Evolutionary conservation across 2,113 vertebrate species (phyloP), one percentile per base, ranked within the genome.

Genomic region (Brachirus orientalis): DNA sequence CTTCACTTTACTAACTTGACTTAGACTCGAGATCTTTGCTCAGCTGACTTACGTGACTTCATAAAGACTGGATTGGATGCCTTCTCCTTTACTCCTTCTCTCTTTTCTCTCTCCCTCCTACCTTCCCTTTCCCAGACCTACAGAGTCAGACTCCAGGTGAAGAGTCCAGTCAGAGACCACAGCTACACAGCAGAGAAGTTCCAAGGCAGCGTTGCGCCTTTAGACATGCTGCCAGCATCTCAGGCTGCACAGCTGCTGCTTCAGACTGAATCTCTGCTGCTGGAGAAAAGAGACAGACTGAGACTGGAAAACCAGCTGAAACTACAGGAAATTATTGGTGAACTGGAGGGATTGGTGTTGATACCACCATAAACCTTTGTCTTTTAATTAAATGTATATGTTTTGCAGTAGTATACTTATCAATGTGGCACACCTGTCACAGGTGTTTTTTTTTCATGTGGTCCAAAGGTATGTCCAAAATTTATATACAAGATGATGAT

Each of bases 291-390:
- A 71, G 66, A 73, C 54, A 17, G 28, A 0, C 81, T 44, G 60
- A 79, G 87, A 50, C 58, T 47, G 65, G 69, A 48, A 40, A 86
- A 62, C 53, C 78, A 79, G 75, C 76, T 19, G 50, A 66, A 59
- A 67, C 75, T 91, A 44, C 88, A 87, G 83, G 80, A 88, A 16
- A 16, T 51, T n/a, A 63, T 77, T 0, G 41, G 58, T 63, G 61
- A 52, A 8, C 72, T 82, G 66, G 77, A 85, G 0, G 5, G 69
- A 20, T 57, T 86, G 69, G 73, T 91, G 52, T n/a, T 91, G 28
- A 77, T 91, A 8, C 79, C 87, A 1, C 83, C 86, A 0, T 84
- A 81, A 63, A 48, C 12, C 0, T 17, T 28, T 19, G 8, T 18
- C 1, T 40, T 38, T 57, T 35, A n/a, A 5, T 28, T 28, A 6